phyloP scores from a whole-genome alignment of 2,888 invertebrate species.

The Andrena minutula region DNA sequence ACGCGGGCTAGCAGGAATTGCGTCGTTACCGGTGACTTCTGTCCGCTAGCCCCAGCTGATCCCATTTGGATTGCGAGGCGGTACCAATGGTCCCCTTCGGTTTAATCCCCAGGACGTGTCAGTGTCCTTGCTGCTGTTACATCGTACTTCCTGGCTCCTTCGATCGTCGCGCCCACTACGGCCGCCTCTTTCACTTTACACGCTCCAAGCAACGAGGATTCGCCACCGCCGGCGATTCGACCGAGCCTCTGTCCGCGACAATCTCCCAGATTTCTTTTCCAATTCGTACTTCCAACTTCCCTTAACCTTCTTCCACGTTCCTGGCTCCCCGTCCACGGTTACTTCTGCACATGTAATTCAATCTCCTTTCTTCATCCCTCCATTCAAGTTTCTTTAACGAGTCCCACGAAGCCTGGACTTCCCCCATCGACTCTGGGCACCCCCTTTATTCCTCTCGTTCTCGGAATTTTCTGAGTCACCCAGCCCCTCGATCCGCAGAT shows the following conservation, averaged over 20 bases:
- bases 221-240: not conserved
- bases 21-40: conserved; percentile 65
- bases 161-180: not conserved
- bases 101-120: conserved; percentile 21
- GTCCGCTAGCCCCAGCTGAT: conserved; percentile 32
- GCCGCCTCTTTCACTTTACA: not conserved
- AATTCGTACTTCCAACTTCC: conserved; percentile 6
- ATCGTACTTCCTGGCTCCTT: conserved; percentile 8
- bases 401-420: not conserved
- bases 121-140: conserved; percentile 15
- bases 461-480: conserved; percentile 34
- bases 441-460: not conserved
- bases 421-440: not conserved
- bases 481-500: conserved; percentile 31
- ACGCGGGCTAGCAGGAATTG: conserved; percentile 47
- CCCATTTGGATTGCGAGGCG: conserved; percentile 21
- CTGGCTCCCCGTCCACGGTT: not conserved
- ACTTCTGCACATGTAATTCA: not conserved
- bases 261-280: not conserved
- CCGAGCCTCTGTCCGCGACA: conserved; percentile 4
- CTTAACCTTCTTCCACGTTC: not conserved
- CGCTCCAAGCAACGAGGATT: conserved; percentile 1
- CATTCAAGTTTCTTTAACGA: not conserved
- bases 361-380: not conserved
- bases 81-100: conserved; percentile 14